Evolutionary conservation across 2,888 invertebrate genomes (phyloP), one percentile per base, ranked within the genome.

Genomic region (Geophilus truncorum): DNA sequence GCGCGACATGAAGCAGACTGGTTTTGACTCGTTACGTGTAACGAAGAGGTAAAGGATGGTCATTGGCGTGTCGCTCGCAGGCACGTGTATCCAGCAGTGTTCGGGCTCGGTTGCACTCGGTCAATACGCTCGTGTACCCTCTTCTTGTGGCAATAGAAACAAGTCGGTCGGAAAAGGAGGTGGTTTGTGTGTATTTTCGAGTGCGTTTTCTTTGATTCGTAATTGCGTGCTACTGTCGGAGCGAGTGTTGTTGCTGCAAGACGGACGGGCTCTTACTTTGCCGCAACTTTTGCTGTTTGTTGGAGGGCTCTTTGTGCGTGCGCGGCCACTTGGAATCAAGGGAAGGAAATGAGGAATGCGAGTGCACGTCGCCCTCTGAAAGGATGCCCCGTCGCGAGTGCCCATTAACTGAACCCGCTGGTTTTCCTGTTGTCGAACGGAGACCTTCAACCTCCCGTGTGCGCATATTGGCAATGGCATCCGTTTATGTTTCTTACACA

Each of bases 51-150:
- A 45, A 62, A 62, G 62, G 62, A 25, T 62, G 62, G 62, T 62
- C 62, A 62, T 62, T 62, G 62, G 62, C 62, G 62, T 62, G 62
- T 62, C 62, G 62, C 62, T 62, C 25, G 62, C 62, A 62, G 62
- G 62, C 23, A 62, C 62, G 62, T 62, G 62, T 62, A 62, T 62
- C 62, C 62, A 62, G 62, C 62, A 62, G 62, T 62, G 23, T 62
- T 62, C 62, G 1, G 28, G 62, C 23, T 62, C 62, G 23, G 28
- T 25, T 62, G 62, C 62, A 62, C 62, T 62, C 62, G 62, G 62
- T 62, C 62, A 62, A 62, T 62, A 62, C 62, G 62, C 62, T 62
- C 62, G 25, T 62, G 62, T 25, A 25, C 62, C 3, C 25, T 62
- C 62, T 15, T 62, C 62, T 62, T 62, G 62, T 23, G 62, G 62